Base-by-base conservation (phyloP, 2,113 vertebrate genomes). In the Poicephalus meyeri region DNA sequence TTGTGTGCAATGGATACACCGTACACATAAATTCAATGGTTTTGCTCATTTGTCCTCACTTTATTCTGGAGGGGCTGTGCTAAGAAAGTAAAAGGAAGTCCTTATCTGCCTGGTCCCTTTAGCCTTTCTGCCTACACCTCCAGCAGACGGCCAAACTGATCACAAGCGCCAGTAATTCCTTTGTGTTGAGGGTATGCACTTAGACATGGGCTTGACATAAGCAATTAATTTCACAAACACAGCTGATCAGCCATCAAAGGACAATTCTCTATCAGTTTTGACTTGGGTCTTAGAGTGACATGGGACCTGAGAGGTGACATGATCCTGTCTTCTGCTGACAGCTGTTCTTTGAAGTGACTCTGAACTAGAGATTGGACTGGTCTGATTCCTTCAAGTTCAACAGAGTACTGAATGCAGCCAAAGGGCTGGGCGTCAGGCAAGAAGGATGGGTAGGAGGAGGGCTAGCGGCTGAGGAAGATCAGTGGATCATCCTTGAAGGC, bases 171-270 rank as follows among this genome's bases (percentile, higher is more conserved):
- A 49, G 68, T 65, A 76, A 69, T 86, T 76, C 61, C 29, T 89
- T 89, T 94, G 86, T 92, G 61, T 74, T 85, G 80, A 80, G 81
- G 33, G 25, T 41, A 50, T 85, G 35, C 31, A 55, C 41, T 91
- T 63, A 61, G 85, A 76, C 42, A 17, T 14, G 29, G 69, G 19
- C 61, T 95, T 95, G 87, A 88, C 93, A 91, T 55, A 88, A 89
- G 15, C 39, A 79, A 49, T 87, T 90, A 71, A 82, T 95, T 95
- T 95, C 73, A 90, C 33, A 44, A 70, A 87, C 91, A 73, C 60
- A 76, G 63, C 35, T 0, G 9, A 92, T 93, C 29, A 46, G 56
- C 91, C 9, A 3, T 86, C 82, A 87, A 61, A 95, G 66, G 58
- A 90, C 68, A 84, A 91, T 88, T 73, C 56, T 78, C 33, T 53